Evolutionary conservation across 92 coral and sea anemone genomes (phyloP), one percentile per base, ranked within the genome.

Genomic region (Parazoanthus swiftii): DNA sequence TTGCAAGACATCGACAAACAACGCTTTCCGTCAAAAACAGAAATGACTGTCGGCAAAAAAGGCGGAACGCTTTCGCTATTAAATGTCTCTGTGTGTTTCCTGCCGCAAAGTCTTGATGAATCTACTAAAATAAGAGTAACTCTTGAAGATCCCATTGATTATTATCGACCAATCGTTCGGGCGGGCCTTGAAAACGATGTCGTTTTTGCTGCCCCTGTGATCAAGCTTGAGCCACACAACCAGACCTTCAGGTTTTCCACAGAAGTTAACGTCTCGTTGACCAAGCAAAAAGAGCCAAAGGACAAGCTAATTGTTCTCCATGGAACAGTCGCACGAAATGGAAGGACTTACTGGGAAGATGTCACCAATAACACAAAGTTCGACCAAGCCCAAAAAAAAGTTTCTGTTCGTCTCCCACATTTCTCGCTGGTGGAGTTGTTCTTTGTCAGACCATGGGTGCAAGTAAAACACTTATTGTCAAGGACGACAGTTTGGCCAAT

Each of bases 151-250:
- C 74, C 74, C 35, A 29, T 11, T 29, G 15, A 3, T n/a, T 36
- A 68, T 14, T 68, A 68, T 68, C 74, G 14, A n/a, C 37, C 74
- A 68, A 68, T 68, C 35, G 3, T 68, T 29, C 74, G 74, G 35
- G 74, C 15, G 25, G 74, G 37, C 18, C 74, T 68, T 68, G 74
- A 68, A 68, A 68, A 68, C 35, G 74, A 68, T 68, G 74, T 68
- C n/a, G 74, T 68, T 7, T 68, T 68, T 68, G 74, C 74, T 68
- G 74, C 74, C 8, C 74, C 74, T n/a, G 74, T 68, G 74, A 68
- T 68, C 74, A 68, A 29, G 35, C 74, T 68, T n/a, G 37, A 68
- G 15, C 74, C 74, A 68, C 3, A 68, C n/a, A 68, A 7, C 7
- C 14, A 68, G 15, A n/a, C 74, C 26, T 68, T 68, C 35, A 4